Evolutionary conservation across 2,113 vertebrate genomes (phyloP).

Genomic region (Cebus imitator): DNA sequence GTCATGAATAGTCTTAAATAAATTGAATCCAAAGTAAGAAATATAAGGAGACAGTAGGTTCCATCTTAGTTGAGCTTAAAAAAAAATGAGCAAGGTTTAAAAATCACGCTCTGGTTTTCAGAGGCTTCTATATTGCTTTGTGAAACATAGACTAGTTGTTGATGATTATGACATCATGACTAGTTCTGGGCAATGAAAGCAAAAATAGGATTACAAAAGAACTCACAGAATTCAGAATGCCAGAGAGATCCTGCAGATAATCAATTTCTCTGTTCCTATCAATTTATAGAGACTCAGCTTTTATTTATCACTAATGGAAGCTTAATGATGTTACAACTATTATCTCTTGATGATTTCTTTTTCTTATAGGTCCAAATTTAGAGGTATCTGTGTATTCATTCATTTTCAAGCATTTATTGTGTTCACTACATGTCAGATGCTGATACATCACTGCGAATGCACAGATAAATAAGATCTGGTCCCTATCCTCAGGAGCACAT

Average conservation of each 20-base stretch:
- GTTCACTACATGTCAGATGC: background rate
- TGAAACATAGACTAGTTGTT: background rate
- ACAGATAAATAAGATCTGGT: background rate
- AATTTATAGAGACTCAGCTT: background rate
- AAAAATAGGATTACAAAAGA: slow-evolving; percentile 15
- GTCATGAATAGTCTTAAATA: slow-evolving; percentile 75
- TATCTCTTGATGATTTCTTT: slow-evolving; percentile 3
- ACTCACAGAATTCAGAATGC: slow-evolving; percentile 4
- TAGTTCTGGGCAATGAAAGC: slow-evolving; percentile 24
- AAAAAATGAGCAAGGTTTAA: slow-evolving; percentile 32
- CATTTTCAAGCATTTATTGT: background rate
- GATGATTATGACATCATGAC: slow-evolving; percentile 1
- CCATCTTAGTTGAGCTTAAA: slow-evolving; percentile 48
- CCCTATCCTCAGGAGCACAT: background rate
- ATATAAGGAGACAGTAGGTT: slow-evolving; percentile 67
- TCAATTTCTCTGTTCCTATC: background rate
- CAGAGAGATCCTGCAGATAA: background rate
- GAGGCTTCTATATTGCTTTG: background rate
- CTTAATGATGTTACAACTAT: background rate
- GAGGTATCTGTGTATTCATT: background rate
- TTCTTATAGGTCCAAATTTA: background rate
- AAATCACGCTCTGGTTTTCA: slow-evolving; percentile 46
- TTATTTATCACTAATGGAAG: slow-evolving; percentile 32
- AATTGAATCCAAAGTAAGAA: slow-evolving; percentile 61
- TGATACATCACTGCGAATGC: background rate